phyloP scores from a whole-genome alignment of 2,888 invertebrate genomes.

The Lithophane socia region DNA sequence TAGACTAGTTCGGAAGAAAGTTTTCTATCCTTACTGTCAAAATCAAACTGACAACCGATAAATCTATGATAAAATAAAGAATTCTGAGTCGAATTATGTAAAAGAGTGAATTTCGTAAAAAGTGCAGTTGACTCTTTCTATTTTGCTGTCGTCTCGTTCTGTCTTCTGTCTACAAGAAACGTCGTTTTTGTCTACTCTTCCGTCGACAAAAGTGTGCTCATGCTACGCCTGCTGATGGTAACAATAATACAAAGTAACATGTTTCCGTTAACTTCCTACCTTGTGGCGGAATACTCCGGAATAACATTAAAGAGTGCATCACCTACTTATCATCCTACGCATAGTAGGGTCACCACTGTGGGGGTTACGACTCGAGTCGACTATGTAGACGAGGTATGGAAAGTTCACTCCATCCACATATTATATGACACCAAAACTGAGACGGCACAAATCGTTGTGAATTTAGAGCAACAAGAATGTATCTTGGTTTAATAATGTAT shows the following conservation, averaged over 20 bases:
- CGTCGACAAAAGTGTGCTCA: too few species aligned
- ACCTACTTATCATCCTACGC: conserved; percentile 59
- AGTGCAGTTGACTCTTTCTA: too few species aligned
- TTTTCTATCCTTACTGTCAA: too few species aligned
- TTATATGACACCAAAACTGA: conserved; percentile 35
- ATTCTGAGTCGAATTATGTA: too few species aligned
- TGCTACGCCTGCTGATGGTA: too few species aligned
- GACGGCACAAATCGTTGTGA: conserved; percentile 15
- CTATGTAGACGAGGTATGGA: conserved; percentile 24
- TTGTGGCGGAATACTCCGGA: neutral
- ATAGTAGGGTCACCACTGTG: conserved; percentile 43
- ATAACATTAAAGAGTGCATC: conserved; percentile 36
- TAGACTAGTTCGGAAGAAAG: too few species aligned
- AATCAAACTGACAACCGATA: too few species aligned
- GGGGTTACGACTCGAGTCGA: conserved; percentile 21
- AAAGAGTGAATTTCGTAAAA: too few species aligned
- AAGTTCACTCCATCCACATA: conserved; percentile 46
- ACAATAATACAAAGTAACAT: neutral
- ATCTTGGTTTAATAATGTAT: neutral
- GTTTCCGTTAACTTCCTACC: conserved; percentile 20
- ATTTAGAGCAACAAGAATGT: conserved; percentile 20
- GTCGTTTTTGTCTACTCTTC: too few species aligned
- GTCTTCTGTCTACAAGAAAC: too few species aligned
- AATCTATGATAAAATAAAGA: too few species aligned
- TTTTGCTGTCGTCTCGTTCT: too few species aligned